These are phyloP conservation scores for Leptopterna dolabrata DNA, from an alignment of 2,888 invertebrate species.

Conservation along the genomic window DNA sequence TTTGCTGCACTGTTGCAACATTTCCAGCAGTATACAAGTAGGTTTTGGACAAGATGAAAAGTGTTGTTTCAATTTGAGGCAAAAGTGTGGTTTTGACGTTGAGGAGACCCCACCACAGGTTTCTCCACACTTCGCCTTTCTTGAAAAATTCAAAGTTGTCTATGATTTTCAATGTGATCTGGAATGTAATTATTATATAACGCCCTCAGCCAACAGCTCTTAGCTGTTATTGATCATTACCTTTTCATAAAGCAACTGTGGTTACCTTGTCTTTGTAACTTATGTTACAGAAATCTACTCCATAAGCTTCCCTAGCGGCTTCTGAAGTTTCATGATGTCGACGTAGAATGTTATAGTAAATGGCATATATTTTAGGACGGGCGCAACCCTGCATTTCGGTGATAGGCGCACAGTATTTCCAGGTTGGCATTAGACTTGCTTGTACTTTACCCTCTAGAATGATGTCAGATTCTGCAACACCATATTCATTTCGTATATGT, in stretches of 20 bases:
- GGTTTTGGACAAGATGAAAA: slow-evolving; percentile 33
- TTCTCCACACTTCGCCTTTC: slow-evolving; percentile 54
- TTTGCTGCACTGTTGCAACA: not conserved
- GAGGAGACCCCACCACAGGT: slow-evolving; percentile 38
- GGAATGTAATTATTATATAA: not conserved
- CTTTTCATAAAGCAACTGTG: not conserved
- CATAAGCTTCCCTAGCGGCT: slow-evolving; percentile 17
- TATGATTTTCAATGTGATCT: slow-evolving; percentile 59
- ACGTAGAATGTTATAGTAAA: slow-evolving; percentile 37
- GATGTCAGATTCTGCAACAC: not conserved
- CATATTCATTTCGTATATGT: no score
- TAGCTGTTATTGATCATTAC: not conserved
- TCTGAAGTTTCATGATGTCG: slow-evolving; percentile 6
- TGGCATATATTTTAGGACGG: slow-evolving; percentile 54
- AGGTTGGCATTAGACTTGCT: not conserved
- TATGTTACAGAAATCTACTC: slow-evolving; percentile 8
- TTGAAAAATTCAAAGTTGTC: slow-evolving; percentile 56
- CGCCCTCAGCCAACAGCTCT: not conserved
- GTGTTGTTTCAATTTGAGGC: slow-evolving; percentile 10
- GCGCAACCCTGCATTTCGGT: slow-evolving; percentile 55
- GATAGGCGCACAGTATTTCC: slow-evolving; percentile 50
- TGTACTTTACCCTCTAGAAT: slow-evolving; percentile 31
- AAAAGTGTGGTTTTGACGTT: slow-evolving; percentile 17
- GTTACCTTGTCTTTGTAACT: slow-evolving; percentile 49
- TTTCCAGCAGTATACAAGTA: slow-evolving; percentile 28